Evolutionary conservation across 1,140 invertebrate genomes (phyloP), one percentile per base, ranked within the genome.

Genomic region (Pogonognathellus flavescens): DNA sequence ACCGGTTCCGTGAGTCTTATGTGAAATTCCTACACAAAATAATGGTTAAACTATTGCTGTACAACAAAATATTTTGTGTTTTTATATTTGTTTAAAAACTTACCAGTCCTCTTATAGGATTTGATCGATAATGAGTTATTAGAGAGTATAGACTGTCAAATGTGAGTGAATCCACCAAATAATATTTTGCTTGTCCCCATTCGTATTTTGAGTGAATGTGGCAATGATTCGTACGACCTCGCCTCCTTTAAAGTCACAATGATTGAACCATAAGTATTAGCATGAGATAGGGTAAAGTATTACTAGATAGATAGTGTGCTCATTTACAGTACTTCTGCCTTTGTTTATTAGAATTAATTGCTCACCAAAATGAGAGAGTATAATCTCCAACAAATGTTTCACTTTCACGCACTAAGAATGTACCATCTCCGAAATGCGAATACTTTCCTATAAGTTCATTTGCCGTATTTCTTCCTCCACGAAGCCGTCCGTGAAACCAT

Each of bases 371-470:
- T 0, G 97, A 98, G 3, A 99, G 91, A 84, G 97, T 97, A 90
- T 98, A 98, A 91, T 99, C 97, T 0, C 97, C 97, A 20, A 98
- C 96, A 92, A 98, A 99, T 0, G 97, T 99, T 49, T 98, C 97
- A 90, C 97, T 98, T 88, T 97, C 95, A 85, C 97, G 92, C 0
- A 99, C 97, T 16, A 99, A 92, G 91, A 99, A 99, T 4, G 97
- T 98, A 0, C 97, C 98, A 90, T 99, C 97, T 1, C 97, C 97
- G 16, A 98, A 92, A 90, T 96, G 92, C 0, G 96, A 94, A 90
- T 98, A 96, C 13, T 93, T 92, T 85, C 94, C 92, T 0, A 99
- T 90, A n/a, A 96, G 90, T 84, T 94, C 93, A 90, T 95, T 95
- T 13, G 96, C 96, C 89, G 95, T 93, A 80, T 92, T 92, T 53